Percentiles rank a stretch among this genome's conserved stretches.
phyloP scores from a whole-genome alignment of 2,797 vertebrate genomes.

The Oreonectes daqikongensis region DNA sequence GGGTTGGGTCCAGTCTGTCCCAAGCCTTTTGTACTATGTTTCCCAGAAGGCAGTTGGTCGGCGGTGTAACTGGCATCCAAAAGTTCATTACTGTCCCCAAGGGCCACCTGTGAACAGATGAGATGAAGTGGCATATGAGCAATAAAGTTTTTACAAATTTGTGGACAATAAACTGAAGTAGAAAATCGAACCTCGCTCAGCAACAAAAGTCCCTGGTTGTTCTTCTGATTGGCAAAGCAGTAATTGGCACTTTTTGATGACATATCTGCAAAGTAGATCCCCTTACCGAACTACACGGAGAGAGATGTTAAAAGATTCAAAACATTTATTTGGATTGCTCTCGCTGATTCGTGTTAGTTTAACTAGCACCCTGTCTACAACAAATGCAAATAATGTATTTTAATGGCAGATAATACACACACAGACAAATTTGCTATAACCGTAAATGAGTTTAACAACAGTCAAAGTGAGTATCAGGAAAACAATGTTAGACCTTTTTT shows the following conservation, averaged over 20 bases:
- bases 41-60: slow-evolving; percentile 76
- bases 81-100: slow-evolving; percentile 86
- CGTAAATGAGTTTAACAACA: no score
- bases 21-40: slow-evolving; percentile 88
- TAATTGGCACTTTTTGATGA: slow-evolving; percentile 94
- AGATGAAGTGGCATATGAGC: not conserved
- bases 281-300: slow-evolving; percentile 86
- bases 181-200: slow-evolving; percentile 81
- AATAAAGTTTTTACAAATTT: not conserved
- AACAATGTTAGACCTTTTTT: no score
- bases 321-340: not conserved
- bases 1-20: slow-evolving; percentile 83
- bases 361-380: not conserved
- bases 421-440: no score
- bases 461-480: no score
- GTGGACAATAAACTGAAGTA: not conserved
- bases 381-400: not conserved
- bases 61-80: slow-evolving; percentile 82
- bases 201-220: slow-evolving; percentile 79
- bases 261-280: slow-evolving; percentile 94
- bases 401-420: no score
- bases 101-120: slow-evolving; percentile 79
- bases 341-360: not conserved
- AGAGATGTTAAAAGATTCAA: slow-evolving; percentile 31
- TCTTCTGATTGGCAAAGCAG: slow-evolving; percentile 82